Evolutionary conservation across 2,113 vertebrate genomes (phyloP), one percentile per base, ranked within the genome.

Genomic region (Rhineura floridana): DNA sequence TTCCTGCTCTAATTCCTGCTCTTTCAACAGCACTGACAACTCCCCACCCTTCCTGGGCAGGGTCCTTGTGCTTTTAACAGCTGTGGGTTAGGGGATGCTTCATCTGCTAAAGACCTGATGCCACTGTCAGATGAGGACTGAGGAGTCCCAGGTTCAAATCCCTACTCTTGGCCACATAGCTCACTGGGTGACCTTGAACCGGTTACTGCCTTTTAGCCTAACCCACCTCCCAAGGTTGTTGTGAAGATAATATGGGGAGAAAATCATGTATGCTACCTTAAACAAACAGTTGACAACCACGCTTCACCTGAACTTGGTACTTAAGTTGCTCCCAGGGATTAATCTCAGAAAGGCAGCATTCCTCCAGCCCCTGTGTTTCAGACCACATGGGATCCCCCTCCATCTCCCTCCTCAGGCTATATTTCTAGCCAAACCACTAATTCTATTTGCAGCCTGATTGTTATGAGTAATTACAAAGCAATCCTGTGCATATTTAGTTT

Each of bases 1-100:
- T 87, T 67, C 62, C 55, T 76, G 62, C 36, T 88, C 80, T 65
- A n/a, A n/a, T 87, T 67, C 62, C 55, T 76, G 62, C 36, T 88
- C 80, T 65, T 83, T 75, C 33, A 65, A 42, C n/a, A 15, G 59
- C 25, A 8, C 5, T 21, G 63, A n/a, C 65, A 69, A 82, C 44
- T 84, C 39, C 70, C 55, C 48, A 5, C 48, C 17, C 55, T 19
- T 19, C n/a, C n/a, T n/a, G n/a, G n/a, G n/a, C n/a, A n/a, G n/a
- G n/a, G n/a, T n/a, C n/a, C n/a, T n/a, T n/a, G n/a, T n/a, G n/a
- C n/a, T 21, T 19, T 59, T 28, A 19, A 15, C 79, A 63, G 79
- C 79, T 62, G 33, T n/a, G 7, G 6, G 48, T 19, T 13, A 19
- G 19, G n/a, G 19, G 36, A 50, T 36, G 50, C n/a, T 21, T 59